Conservation (phyloP, 2,113 vertebrate genomes). For the Leptobrachium ailaonicum region DNA sequence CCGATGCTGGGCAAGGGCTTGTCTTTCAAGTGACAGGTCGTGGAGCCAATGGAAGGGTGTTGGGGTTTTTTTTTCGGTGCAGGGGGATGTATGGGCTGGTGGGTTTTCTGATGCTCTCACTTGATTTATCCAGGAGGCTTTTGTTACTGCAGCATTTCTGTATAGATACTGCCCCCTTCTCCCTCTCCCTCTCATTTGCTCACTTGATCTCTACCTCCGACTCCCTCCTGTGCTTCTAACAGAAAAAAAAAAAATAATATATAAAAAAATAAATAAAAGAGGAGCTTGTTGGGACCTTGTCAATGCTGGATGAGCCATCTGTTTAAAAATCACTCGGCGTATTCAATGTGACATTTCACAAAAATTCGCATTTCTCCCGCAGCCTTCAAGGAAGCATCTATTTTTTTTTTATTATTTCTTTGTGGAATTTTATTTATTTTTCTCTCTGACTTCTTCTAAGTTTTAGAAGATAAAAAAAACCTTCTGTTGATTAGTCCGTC, state of each 20-base stretch:
- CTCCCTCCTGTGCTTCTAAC: slow-evolving; percentile 8
- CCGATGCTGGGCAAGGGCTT: slow-evolving; percentile 19
- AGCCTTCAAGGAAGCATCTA: not conserved
- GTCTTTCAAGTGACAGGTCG: slow-evolving; percentile 11
- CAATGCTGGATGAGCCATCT: not conserved
- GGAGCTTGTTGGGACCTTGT: not conserved
- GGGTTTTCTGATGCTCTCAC: slow-evolving; percentile 19
- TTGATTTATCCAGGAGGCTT: slow-evolving; percentile 42
- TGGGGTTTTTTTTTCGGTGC: not conserved
- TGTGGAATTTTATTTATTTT: too few relatives aligned
- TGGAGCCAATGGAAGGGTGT: slow-evolving; percentile 34
- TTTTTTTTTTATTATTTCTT: too few relatives aligned
- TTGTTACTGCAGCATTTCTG: slow-evolving; percentile 34
- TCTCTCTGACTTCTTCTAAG: too few relatives aligned
- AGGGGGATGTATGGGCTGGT: slow-evolving; percentile 3
- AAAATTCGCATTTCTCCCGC: not conserved
- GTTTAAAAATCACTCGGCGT: not conserved
- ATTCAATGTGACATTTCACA: not conserved
- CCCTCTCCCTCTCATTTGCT: not conserved
- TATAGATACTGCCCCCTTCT: not conserved
- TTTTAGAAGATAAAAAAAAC: too few relatives aligned
- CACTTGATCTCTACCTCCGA: slow-evolving; percentile 13
- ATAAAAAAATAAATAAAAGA: too few relatives aligned
- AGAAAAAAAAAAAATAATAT: not conserved
- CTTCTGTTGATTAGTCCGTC: too few relatives aligned